Base-by-base conservation (phyloP, 1,140 invertebrate genomes). In the Phymastichus coffea region DNA sequence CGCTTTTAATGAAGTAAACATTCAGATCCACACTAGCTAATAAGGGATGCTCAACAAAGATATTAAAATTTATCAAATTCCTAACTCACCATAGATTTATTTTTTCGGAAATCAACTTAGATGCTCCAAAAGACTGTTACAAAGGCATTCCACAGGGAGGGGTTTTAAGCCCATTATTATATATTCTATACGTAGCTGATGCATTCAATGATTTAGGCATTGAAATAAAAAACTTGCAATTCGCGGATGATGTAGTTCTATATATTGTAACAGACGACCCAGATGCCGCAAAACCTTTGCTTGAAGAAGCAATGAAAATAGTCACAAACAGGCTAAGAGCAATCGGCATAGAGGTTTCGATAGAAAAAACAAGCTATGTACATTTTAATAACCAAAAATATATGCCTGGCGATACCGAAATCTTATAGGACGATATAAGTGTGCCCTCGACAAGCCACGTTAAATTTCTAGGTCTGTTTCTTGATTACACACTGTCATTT, bases 401-500 rank as follows among this genome's bases (percentile, higher is more conserved):
- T 40, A 3, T 19, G 9, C 38, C 38, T 14, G 35, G 48, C 3
- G 38, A 52, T 17, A 43, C 9, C 9, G n/a, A n/a, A n/a, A n/a
- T n/a, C n/a, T n/a, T n/a, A n/a, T n/a, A n/a, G n/a, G n/a, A n/a
- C n/a, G n/a, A n/a, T n/a, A n/a, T n/a, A n/a, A n/a, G n/a, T n/a
- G n/a, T n/a, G n/a, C n/a, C n/a, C n/a, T n/a, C n/a, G n/a, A n/a
- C n/a, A n/a, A n/a, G n/a, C n/a, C n/a, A n/a, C n/a, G n/a, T n/a
- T n/a, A n/a, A n/a, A n/a, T n/a, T n/a, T n/a, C n/a, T n/a, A n/a
- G n/a, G n/a, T 44, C 55, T 54, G 3, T 47, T 23, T 4, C 53
- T 63, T 12, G 44, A 63, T 38, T 25, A 26, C 4, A 63, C 62
- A 51, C 17, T 66, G 1, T 56, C 53, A 4, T 64, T 59, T 51